Evolutionary conservation across 2,888 invertebrate species (phyloP).

Genomic region (Himalopsyche kuldschensis): DNA sequence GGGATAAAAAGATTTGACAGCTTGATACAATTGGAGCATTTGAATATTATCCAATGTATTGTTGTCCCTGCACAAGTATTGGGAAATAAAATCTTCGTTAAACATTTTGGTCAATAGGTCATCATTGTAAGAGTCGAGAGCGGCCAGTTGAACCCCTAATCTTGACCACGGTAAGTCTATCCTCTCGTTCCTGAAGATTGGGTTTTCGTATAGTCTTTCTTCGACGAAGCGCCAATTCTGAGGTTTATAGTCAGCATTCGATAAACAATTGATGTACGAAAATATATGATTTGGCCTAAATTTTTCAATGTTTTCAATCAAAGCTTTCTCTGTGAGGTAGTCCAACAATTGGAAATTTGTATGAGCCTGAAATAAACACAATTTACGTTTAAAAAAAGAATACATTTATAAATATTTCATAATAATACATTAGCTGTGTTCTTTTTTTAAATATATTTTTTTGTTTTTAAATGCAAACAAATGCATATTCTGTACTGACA

Average conservation of each 20-base stretch:
- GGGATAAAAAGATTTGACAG: conserved; percentile 54
- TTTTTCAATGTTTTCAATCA: conserved; percentile 47
- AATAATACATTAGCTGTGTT: too few relatives aligned
- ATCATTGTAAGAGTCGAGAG: conserved; percentile 62
- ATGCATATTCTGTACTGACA: too few relatives aligned
- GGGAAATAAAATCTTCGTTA: conserved; percentile 53
- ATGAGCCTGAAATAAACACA: conserved; percentile 54
- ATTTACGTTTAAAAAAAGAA: not conserved
- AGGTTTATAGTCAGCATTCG: conserved; percentile 64
- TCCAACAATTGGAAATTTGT: conserved; percentile 61
- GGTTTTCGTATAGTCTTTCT: conserved; percentile 50
- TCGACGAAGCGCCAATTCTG: conserved; percentile 58
- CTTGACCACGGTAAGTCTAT: conserved; percentile 57
- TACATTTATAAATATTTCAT: not conserved
- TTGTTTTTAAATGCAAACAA: too few relatives aligned
- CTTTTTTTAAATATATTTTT: too few relatives aligned
- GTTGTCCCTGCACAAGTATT: conserved; percentile 48
- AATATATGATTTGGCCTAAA: conserved; percentile 52
- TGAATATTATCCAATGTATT: conserved; percentile 54
- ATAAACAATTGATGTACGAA: conserved; percentile 58
- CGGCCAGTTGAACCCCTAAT: conserved; percentile 60
- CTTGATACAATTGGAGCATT: conserved; percentile 60
- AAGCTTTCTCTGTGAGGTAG: conserved; percentile 57
- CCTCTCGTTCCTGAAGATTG: conserved; percentile 48
- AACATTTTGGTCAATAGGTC: conserved; percentile 59